Base-by-base conservation (phyloP, 2,113 vertebrate species). In the Tonatia bakeri region DNA sequence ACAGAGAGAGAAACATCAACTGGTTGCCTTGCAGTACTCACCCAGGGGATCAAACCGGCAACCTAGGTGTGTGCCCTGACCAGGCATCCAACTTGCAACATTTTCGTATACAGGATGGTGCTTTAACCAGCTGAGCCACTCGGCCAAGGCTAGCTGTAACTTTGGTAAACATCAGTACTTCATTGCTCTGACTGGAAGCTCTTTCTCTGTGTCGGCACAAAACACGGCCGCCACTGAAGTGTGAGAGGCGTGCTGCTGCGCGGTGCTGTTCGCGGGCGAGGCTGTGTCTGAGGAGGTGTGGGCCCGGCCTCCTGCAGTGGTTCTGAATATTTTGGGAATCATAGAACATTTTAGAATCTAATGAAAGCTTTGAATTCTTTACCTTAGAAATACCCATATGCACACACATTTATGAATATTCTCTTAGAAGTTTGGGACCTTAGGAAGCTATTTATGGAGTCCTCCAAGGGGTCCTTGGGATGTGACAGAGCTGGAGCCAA, bases 251-350 rank as follows among this genome's bases (percentile, higher is more conserved):
- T 13, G 5, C 14, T 40, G 8, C 31, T 61, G 8, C 26, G 56
- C 24, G 24, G 56, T 11, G 56, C 22, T 82, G 7, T 61, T 87
- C 38, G 11, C 36, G 40, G 31, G 43, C 26, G 77, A 70, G 15
- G 11, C 4, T 4, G 1, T 24, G 14, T 40, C 47, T 54, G 61
- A 28, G 43, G 67, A 26, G n/a, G 24, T 33, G 61, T 24, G 8
- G 6, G 7, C 4, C 9, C 43, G 9, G 22, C 1, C 5, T 38
- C 11, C 3, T 0, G 8, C 2, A 88, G 36, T 67, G 52, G 20
- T 61, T 93, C n/a, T 70, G 82, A 70, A 54, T 54, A 82, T 86
- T 69, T 87, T 52, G 54, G 22, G 13, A 14, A 67, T 67, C 33
- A 50, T 6, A 80, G 65, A 79, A 45, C 3, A 64, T 87, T 75